Base-by-base conservation (phyloP, 2,113 vertebrate genomes). In the Hyperopisus bebe region DNA sequence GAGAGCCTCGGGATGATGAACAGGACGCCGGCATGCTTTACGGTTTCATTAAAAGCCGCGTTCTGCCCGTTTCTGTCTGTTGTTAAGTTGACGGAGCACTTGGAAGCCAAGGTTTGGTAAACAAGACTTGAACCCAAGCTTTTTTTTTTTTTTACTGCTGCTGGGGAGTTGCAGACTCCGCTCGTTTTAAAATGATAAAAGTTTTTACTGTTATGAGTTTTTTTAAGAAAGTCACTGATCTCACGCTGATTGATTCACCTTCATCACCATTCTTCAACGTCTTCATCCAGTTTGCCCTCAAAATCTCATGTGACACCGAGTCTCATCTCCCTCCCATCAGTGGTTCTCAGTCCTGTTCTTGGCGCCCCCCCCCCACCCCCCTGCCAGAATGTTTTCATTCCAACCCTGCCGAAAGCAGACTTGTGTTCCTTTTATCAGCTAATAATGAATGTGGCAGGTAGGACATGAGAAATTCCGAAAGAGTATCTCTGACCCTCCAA, bases 281-380 rank as follows among this genome's bases (percentile, higher is more conserved):
- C 66, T 85, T 39, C 90, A 90, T 46, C 82, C 89, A 66, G 19
- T 11, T 31, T 19, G 6, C 44, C 24, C 35, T 77, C 27, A 24
- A 24, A 50, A 51, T 48, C 24, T 35, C 85, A 21, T 9, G 90
- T 89, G 70, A 31, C 31, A 53, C 17, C 21, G 27, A 80, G 15
- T 80, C 35, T 15, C 3, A 8, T 74, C 27, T 70, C 88, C 90
- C 88, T 91, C 84, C 51, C 77, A 87, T 66, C 62, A 50, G 55
- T n/a, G 21, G 21, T 58, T 58, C 21, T 62, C 90, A 85, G 46
- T 90, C 92, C 88, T 90, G 50, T 6, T 3, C 17, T 27, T 27
- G 58, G n/a, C 10, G 0, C 24, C 55, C 21, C 55, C 55, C 53
- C 21, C 13, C 0, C 24, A 21, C 21, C 55, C 55, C 53, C 21